A percentile compares a stretch with the other conserved stretches of the same genome.
These are phyloP conservation scores for Lepus timidus DNA, from an alignment of 2,113 vertebrate genomes.

Conservation along the genomic window DNA sequence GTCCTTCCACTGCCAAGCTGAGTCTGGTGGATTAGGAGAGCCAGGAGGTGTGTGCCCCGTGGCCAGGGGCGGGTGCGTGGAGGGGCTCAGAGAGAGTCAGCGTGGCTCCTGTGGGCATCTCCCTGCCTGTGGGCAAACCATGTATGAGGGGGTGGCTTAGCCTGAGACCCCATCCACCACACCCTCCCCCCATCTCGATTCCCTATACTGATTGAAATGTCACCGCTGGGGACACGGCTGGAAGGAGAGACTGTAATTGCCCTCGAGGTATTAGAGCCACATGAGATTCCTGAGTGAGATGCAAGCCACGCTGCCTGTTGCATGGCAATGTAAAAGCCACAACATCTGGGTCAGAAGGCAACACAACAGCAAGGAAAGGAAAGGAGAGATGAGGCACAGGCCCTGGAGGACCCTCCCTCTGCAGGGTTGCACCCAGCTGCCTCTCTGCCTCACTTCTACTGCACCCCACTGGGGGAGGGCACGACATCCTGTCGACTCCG, in stretches of 20 bases:
- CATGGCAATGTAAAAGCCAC: not conserved
- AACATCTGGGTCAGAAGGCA: not conserved
- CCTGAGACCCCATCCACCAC: not conserved
- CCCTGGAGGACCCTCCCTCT: not conserved
- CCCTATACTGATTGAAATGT: not conserved
- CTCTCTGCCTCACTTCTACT: not conserved
- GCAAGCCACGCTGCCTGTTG: not conserved
- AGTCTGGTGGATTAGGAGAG: fast-evolving
- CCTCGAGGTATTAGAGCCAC: fast-evolving
- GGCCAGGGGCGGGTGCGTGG: not conserved
- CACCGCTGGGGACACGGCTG: too few relatives aligned
- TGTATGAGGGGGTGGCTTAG: fast-evolving
- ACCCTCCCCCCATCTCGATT: not conserved
- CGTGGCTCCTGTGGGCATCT: not conserved
- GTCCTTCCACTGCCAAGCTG: fast-evolving
- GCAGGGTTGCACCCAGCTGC: not conserved
- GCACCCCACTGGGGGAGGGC: not conserved
- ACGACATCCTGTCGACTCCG: not conserved
- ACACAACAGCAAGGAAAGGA: not conserved
- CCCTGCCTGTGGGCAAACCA: fast-evolving
- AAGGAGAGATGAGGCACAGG: not conserved
- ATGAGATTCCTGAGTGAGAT: fast-evolving
- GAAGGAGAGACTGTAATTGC: not conserved
- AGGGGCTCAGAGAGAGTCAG: not conserved
- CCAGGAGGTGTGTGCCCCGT: fast-evolving